Base-by-base conservation (phyloP, 2,888 invertebrate genomes). In the Rhopalosiphum nymphaeae region DNA sequence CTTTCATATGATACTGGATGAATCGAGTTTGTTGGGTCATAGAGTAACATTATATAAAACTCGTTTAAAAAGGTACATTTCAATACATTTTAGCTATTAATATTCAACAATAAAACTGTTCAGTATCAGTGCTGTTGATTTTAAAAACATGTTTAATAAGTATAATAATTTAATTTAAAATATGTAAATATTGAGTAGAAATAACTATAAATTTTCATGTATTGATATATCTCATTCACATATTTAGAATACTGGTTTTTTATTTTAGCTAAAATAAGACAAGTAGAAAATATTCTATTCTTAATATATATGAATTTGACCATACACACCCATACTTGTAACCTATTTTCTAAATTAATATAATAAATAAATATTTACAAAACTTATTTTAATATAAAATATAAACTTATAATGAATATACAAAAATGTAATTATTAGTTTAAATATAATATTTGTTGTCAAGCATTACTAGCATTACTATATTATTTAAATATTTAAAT, bases 321-420 rank as follows among this genome's bases (percentile, higher is more conserved):
- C 0, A 42, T 84, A 78, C 36, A 2, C 36, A 44, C 42, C 44
- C 0, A 44, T 44, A 78, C 21, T 21, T 78, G 26, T 85, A 26
- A 44, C 16, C n/a, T 87, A 87, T 85, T 42, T 84, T 84, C 21
- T 87, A 53, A 53, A 87, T 87, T 87, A 87, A 87, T 49, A 78
- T 36, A 78, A 87, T 87, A 53, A 49, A 87, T 42, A 85, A 21
- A 9, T 87, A 87, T 49, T n/a, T 21, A 36, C 46, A 49, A 88
- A 49, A 87, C 53, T n/a, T n/a, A 36, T 88, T 53, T 49, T 53
- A 13, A 29, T 53, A 88, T 49, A 21, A 53, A 78, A 88, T 88
- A 53, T 88, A 29, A 21, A 86, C 86, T 86, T n/a, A 86, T 46
- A 36, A 78, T 42, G 3, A 78, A 36, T 36, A 9, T 42, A 46